Conservation (phyloP, 2,113 vertebrate species). For the Pitta sordida region DNA sequence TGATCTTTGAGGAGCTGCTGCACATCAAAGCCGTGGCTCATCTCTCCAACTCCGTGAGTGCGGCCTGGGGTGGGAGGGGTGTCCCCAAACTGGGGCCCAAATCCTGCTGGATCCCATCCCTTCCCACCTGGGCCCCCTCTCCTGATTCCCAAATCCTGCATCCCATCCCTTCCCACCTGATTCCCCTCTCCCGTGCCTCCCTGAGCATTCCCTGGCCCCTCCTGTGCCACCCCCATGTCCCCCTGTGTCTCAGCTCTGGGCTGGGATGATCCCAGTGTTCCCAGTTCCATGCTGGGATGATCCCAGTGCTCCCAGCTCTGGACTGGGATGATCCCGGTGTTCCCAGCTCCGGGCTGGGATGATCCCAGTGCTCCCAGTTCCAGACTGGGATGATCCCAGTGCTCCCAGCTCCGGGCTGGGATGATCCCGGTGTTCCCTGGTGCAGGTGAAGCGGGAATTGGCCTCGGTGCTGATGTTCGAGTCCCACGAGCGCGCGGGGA, state of each 20-base stretch:
- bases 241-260: no score
- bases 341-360: no score
- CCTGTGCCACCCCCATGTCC: no score
- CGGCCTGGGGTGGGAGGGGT: no score
- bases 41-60: slow-evolving; percentile 87
- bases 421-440: background rate
- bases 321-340: no score
- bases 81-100: background rate
- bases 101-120: no score
- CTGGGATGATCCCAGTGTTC: no score
- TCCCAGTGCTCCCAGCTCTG: no score
- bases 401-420: background rate
- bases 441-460: slow-evolving; percentile 90
- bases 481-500: slow-evolving; percentile 87
- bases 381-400: background rate
- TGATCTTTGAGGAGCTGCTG: slow-evolving; percentile 94
- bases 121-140: accelerated
- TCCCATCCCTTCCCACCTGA: no score
- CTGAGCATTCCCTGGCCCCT: background rate
- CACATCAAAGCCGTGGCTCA: slow-evolving; percentile 93
- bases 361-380: no score
- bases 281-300: no score
- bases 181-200: no score
- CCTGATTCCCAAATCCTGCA: background rate
- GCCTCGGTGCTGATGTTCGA: slow-evolving; percentile 91